Percentiles rank a stretch among this genome's conserved stretches.
These are phyloP conservation scores for Alectura lathami DNA, from an alignment of 2,113 vertebrate species.

Conservation along the genomic window DNA sequence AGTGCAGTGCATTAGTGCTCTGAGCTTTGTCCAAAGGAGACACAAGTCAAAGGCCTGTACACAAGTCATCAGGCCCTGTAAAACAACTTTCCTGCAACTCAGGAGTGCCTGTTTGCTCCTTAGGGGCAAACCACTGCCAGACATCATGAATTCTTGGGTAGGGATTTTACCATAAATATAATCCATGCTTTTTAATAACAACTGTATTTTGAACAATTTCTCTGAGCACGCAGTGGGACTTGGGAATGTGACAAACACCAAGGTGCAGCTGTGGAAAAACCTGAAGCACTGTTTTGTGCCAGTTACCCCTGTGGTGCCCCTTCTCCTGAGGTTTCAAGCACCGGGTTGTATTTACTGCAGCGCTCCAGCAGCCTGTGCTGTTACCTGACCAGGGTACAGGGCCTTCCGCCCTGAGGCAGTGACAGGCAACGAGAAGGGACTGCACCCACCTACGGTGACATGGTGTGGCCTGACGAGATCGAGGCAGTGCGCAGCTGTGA, in stretches of 20 bases:
- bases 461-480: slow-evolving; percentile 67
- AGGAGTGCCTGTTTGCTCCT: no score
- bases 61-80: rapidly evolving
- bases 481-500: slow-evolving; percentile 85
- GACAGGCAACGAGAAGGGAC: no score
- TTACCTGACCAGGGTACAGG: rapidly evolving
- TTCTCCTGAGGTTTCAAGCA: background rate
- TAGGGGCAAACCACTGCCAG: background rate
- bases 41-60: no score
- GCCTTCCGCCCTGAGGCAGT: background rate
- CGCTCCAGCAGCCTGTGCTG: background rate
- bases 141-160: rapidly evolving
- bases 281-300: background rate
- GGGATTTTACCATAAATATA: background rate
- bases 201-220: no score
- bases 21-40: background rate
- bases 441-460: slow-evolving; percentile 79
- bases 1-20: background rate
- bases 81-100: background rate
- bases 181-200: background rate
- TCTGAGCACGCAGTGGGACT: background rate
- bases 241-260: background rate
- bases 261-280: background rate
- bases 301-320: background rate
- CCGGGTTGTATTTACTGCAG: background rate